Base-by-base conservation (phyloP, 92 coral and sea anemone genomes). In the Epizoanthus ramosus region DNA sequence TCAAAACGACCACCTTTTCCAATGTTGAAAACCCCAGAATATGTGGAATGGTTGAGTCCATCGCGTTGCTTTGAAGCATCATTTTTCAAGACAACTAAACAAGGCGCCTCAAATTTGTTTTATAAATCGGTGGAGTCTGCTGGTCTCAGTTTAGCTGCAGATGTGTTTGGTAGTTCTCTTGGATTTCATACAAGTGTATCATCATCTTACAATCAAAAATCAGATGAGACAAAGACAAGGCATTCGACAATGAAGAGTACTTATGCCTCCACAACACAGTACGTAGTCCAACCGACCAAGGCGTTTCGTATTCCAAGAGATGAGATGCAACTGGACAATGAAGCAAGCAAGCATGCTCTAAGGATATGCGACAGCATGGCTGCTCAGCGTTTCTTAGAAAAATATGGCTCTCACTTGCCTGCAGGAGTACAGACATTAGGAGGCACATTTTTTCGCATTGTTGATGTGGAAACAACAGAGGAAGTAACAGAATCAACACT, bases 1-100 rank as follows among this genome's bases (percentile, higher is more conserved):
- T 54, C 68, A 17, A 75, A 75, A 75, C 80, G 80, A 17, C 80
- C 80, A 18, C 80, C 80, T 7, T 75, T 75, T 58, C 80, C 80
- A 3, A 18, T 75, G 15, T 57, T 75, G 5, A 75, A 58, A 75
- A 75, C 57, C 33, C 68, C 80, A 56, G 80, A 75, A 5, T 75
- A 75, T 75, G 68, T 75, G 0, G 80, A 75, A 22, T 75, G 80
- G 80, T 10, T 75, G 31, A 75, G 54, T 25, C 80, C 80, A 75
- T 1, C 54, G 15, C 53, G 23, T 35, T 66, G 68, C 35, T 75
- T 57, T 52, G 54, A 75, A 10, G 56, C 59, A 21, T 54, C 31
- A 31, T 75, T 54, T 66, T 33, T 75, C 14, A 75, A 75, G 19
- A 14, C 80, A 57, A 75, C 80, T 16, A 45, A 24, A 52, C 8